phyloP scores from a whole-genome alignment of 2,797 vertebrate genomes.

The Scleropages formosus region DNA sequence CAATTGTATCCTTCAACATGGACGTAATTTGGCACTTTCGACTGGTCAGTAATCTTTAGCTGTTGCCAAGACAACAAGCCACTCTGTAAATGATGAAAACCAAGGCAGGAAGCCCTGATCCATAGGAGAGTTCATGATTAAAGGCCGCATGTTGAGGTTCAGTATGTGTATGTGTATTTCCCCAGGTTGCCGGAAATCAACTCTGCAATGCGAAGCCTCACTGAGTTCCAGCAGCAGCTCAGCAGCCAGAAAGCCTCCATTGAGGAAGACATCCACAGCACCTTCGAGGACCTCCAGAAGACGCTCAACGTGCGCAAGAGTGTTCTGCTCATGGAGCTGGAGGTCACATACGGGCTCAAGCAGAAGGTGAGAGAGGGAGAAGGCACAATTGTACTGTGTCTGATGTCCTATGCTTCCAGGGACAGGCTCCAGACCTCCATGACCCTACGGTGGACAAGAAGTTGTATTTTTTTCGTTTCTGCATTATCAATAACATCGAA shows the following conservation, averaged over 20 bases:
- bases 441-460: too few relatives aligned
- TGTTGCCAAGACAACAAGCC: too few relatives aligned
- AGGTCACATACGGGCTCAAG: slow-evolving; percentile 94
- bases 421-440: too few relatives aligned
- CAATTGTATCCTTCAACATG: neutral
- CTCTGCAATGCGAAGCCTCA: slow-evolving; percentile 79
- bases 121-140: too few relatives aligned
- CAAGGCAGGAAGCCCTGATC: too few relatives aligned
- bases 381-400: too few relatives aligned
- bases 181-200: slow-evolving; percentile 90
- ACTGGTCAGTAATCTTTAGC: too few relatives aligned
- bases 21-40: too few relatives aligned
- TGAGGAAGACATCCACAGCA: slow-evolving; percentile 91
- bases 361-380: slow-evolving; percentile 83
- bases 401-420: neutral
- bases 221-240: slow-evolving; percentile 90
- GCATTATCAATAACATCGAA: too few relatives aligned
- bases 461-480: too few relatives aligned
- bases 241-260: slow-evolving; percentile 87
- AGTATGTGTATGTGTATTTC: neutral
- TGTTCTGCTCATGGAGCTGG: slow-evolving; percentile 95
- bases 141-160: too few relatives aligned
- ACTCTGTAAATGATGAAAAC: too few relatives aligned
- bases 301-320: slow-evolving; percentile 93
- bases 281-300: slow-evolving; percentile 93